Conservation (phyloP, 1,140 invertebrate species). For the Drosophila kohkoa region DNA sequence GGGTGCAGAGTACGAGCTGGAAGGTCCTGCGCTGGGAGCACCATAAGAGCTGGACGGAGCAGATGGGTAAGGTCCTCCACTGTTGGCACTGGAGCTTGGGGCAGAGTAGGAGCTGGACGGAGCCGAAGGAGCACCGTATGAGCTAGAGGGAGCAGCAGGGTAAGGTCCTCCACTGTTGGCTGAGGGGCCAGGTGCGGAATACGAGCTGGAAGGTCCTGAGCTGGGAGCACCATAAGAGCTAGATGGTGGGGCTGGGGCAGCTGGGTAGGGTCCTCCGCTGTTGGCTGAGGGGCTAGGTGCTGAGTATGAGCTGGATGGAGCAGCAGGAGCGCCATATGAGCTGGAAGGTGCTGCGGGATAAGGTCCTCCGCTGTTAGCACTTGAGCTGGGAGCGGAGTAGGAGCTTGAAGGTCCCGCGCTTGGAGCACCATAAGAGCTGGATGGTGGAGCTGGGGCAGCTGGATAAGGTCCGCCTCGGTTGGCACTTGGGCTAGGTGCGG, state of each 20-base stretch:
- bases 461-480: conserved; percentile 55
- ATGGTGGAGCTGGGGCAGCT: conserved; percentile 39
- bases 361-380: conserved; percentile 24
- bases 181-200: conserved; percentile 18
- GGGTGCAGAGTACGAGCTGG: conserved; percentile 52
- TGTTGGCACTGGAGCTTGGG: conserved; percentile 35
- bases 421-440: conserved; percentile 39
- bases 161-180: conserved; percentile 48
- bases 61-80: conserved; percentile 45
- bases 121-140: conserved; percentile 28
- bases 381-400: conserved; percentile 49
- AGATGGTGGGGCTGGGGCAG: conserved; percentile 42
- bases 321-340: conserved; percentile 56
- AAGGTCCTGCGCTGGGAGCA: conserved; percentile 10
- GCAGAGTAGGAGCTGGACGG: conserved; percentile 53
- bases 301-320: conserved; percentile 48
- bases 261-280: conserved; percentile 15
- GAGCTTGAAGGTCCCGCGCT: conserved; percentile 46
- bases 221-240: conserved; percentile 32
- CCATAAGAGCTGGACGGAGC: conserved; percentile 10
- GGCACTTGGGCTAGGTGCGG: conserved; percentile 32
- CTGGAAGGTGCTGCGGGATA: conserved; percentile 51
- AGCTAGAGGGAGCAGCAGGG: conserved; percentile 73
- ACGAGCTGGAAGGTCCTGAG: conserved; percentile 40
- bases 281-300: conserved; percentile 36